Conservation (phyloP, 2,888 invertebrate species). For the Andrena flavipes region DNA sequence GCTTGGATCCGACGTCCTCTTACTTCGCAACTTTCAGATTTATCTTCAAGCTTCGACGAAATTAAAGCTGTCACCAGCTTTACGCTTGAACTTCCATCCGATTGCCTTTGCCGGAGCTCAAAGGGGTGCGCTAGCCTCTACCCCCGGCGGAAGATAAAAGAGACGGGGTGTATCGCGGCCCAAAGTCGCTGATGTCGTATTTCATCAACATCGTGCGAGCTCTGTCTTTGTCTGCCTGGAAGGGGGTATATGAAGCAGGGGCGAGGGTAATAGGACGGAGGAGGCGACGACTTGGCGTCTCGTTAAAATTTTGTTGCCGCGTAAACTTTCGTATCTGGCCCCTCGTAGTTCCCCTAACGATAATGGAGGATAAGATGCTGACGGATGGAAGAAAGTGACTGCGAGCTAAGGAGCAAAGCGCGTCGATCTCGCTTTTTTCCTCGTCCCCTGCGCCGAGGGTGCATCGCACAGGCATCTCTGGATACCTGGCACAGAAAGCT, state of each 20-base stretch:
- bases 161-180: not conserved
- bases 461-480: too few relatives aligned
- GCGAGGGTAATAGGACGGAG: conserved; percentile 56
- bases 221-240: conserved; percentile 8
- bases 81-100: conserved; percentile 16
- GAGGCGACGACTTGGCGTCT: conserved; percentile 53
- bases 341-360: conserved; percentile 45
- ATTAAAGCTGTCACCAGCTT: conserved; percentile 5
- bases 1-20: not conserved
- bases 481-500: too few relatives aligned
- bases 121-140: conserved; percentile 4
- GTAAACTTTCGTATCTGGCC: conserved; percentile 46
- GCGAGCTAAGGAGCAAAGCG: conserved; percentile 21
- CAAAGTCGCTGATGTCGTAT: conserved; percentile 47
- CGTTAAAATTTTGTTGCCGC: conserved; percentile 61
- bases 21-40: too few relatives aligned
- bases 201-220: conserved; percentile 50
- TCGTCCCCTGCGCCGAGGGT: not conserved
- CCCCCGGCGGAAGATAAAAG: not conserved
- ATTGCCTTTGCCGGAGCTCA: conserved; percentile 7
- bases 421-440: not conserved
- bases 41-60: conserved; percentile 10
- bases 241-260: not conserved
- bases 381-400: conserved; percentile 37
- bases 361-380: conserved; percentile 44